Conservation (phyloP, 1,140 invertebrate genomes). For the Grapholita molesta region DNA sequence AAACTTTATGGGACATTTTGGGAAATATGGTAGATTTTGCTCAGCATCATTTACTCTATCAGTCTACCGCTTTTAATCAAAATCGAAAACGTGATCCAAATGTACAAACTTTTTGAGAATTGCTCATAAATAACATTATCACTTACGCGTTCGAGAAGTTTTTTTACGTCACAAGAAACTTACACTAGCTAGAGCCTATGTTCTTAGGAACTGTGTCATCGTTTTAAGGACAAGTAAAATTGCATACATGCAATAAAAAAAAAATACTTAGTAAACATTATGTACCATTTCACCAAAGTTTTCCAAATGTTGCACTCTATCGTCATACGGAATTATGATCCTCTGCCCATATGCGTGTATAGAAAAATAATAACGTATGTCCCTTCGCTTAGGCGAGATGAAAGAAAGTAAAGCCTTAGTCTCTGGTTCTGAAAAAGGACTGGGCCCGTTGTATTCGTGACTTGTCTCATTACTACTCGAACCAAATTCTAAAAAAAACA, state of each 20-base stretch:
- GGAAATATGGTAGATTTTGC: no score
- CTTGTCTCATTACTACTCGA: slow-evolving; percentile 81
- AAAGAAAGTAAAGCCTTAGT: slow-evolving; percentile 79
- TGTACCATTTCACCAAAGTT: slow-evolving; percentile 60
- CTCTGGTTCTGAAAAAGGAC: slow-evolving; percentile 87
- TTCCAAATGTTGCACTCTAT: slow-evolving; percentile 54
- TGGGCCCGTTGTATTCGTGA: slow-evolving; percentile 83
- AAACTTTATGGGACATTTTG: no score
- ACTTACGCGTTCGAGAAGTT: no score
- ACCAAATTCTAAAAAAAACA: slow-evolving; percentile 52
- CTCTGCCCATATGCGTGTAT: slow-evolving; percentile 76
- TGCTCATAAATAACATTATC: no score
- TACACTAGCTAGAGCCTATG: no score
- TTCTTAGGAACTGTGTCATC: no score
- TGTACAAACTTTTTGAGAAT: no score
- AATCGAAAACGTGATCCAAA: no score
- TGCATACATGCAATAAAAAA: neutral
- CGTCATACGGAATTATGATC: slow-evolving; percentile 59
- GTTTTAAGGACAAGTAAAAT: neutral
- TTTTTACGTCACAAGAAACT: no score
- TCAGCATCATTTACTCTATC: no score
- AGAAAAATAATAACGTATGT: slow-evolving; percentile 77
- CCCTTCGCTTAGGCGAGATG: slow-evolving; percentile 28
- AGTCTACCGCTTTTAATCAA: no score
- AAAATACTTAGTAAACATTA: neutral